Conservation (phyloP, 1,140 invertebrate genomes). For the Ptiloglossa arizonensis region DNA sequence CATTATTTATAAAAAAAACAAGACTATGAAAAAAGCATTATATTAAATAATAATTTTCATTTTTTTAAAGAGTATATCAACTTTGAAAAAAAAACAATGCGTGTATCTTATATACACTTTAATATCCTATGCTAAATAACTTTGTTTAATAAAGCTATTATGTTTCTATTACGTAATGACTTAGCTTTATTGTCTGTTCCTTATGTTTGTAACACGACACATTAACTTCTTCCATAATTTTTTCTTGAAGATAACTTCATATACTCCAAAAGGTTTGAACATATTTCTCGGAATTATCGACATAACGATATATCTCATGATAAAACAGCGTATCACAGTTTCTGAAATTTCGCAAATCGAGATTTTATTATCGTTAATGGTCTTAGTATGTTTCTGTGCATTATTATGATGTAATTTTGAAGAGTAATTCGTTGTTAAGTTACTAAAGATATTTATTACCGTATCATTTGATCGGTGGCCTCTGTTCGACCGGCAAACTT, state of each 20-base stretch:
- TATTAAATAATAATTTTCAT: not conserved
- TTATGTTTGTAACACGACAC: not conserved
- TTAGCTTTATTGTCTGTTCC: not conserved
- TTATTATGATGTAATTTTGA: not conserved
- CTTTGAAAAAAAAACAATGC: not conserved
- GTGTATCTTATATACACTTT: not conserved
- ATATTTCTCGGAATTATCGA: not conserved
- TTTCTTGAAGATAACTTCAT: not conserved
- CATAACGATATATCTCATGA: too few species aligned
- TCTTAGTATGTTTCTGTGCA: not conserved
- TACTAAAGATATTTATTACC: not conserved
- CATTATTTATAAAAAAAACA: not conserved
- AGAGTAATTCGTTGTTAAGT: not conserved
- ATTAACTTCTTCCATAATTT: not conserved
- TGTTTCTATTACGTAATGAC: slow-evolving; percentile 18
- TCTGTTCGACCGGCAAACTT: not conserved
- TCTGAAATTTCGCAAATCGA: too few species aligned
- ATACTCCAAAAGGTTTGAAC: not conserved
- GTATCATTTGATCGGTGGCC: not conserved
- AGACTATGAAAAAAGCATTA: too few species aligned
- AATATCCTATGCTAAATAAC: not conserved
- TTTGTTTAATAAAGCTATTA: not conserved
- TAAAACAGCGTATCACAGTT: too few species aligned
- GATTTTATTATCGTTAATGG: too few species aligned
- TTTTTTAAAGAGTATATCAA: too few species aligned